Evolutionary conservation across 1,140 invertebrate genomes (phyloP).

Genomic region (Microplitis demolitor): DNA sequence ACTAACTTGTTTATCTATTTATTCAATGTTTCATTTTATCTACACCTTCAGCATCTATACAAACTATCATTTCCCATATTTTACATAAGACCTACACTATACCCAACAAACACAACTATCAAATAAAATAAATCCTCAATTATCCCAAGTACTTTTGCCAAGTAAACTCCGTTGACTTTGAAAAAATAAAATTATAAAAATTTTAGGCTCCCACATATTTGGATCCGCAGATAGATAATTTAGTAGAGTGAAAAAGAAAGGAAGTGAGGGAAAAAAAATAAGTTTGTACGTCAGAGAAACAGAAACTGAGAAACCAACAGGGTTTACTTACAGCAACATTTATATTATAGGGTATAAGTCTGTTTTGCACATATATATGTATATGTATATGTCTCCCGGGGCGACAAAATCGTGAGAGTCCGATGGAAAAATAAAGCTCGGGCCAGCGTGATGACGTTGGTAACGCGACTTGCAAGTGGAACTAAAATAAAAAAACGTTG

Average conservation of each 20-base stretch:
- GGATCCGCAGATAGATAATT: neutral
- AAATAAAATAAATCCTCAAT: too few relatives aligned
- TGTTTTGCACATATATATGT: neutral
- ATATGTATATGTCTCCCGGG: neutral
- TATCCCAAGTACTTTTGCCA: too few relatives aligned
- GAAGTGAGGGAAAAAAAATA: neutral
- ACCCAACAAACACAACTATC: too few relatives aligned
- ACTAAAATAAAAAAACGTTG: neutral
- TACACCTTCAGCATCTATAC: neutral
- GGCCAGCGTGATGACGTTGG: constrained; percentile 19
- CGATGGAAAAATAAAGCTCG: constrained; percentile 30
- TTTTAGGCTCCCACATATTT: neutral
- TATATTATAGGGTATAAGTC: neutral
- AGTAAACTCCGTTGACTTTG: too few relatives aligned
- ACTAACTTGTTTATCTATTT: neutral
- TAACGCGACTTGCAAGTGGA: neutral
- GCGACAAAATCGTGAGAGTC: constrained; percentile 32
- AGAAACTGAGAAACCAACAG: neutral
- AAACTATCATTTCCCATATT: too few relatives aligned
- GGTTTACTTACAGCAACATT: neutral
- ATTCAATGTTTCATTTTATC: neutral
- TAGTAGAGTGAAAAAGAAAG: neutral
- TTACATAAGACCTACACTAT: too few relatives aligned
- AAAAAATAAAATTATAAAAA: neutral
- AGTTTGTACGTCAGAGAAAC: neutral